A percentile compares a stretch with the other conserved stretches of the same genome.
phyloP scores from a whole-genome alignment of 2,888 invertebrate genomes.

The Cremastinae sp. region DNA sequence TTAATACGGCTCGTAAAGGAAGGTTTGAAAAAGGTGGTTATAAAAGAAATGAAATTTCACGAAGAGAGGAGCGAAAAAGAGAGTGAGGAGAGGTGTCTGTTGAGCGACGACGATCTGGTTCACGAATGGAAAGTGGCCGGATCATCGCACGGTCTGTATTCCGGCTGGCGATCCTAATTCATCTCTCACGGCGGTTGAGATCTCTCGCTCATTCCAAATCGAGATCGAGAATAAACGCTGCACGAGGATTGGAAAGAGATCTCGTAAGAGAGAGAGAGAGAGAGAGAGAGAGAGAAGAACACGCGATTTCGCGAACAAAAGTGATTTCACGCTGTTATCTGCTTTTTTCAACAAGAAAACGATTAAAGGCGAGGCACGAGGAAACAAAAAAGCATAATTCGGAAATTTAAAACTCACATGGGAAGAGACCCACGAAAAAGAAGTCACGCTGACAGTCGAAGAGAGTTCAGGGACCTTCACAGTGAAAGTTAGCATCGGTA shows the following conservation, averaged over 20 bases:
- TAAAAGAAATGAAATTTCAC: constrained; percentile 19
- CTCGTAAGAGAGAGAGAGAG: constrained; percentile 18
- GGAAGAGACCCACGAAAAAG: neutral
- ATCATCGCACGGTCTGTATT: constrained; percentile 19
- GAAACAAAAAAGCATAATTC: too few relatives aligned
- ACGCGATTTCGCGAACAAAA: neutral
- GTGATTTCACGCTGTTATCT: neutral
- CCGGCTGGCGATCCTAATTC: constrained; percentile 65
- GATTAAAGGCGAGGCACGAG: too few relatives aligned
- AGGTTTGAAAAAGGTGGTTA: constrained; percentile 29
- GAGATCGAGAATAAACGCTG: constrained; percentile 49
- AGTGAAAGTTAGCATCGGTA: constrained; percentile 75
- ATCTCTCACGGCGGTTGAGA: constrained; percentile 49
- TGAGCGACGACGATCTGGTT: constrained; percentile 65
- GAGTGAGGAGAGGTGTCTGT: constrained; percentile 26
- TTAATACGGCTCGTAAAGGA: neutral
- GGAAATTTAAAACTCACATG: neutral
- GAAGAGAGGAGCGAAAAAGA: constrained; percentile 25
- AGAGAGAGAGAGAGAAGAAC: neutral
- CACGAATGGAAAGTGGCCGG: constrained; percentile 69
- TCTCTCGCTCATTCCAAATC: constrained; percentile 55
- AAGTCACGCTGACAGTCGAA: constrained; percentile 14
- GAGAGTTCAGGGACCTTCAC: constrained; percentile 74
- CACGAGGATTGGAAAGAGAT: constrained; percentile 5
- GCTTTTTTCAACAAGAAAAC: neutral